Percentiles rank a stretch among this genome's conserved stretches.
These are phyloP conservation scores for Aix galericulata DNA, from an alignment of 2,113 vertebrate species.

Conservation along the genomic window DNA sequence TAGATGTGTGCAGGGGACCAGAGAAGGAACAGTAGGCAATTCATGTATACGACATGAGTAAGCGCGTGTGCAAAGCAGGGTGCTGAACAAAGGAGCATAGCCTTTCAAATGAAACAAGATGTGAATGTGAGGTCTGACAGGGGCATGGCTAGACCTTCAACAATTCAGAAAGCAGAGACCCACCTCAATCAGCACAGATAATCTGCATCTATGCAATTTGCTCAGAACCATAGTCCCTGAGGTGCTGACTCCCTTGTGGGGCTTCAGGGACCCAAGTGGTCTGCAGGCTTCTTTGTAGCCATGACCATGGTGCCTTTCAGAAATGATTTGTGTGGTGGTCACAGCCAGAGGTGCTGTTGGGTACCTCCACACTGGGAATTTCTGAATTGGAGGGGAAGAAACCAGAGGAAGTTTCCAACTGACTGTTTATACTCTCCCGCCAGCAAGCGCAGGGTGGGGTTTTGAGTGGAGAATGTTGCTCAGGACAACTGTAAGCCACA, in stretches of 20 bases:
- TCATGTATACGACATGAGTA: not conserved
- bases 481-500: constrained; percentile 48
- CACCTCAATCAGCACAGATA: not conserved
- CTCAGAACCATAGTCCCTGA: fast-evolving
- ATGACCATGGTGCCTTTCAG: not conserved
- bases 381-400: constrained; percentile 1
- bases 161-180: not conserved
- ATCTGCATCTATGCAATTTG: not conserved
- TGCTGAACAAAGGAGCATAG: not conserved
- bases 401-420: constrained; percentile 38
- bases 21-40: not conserved
- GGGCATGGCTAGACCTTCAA: not conserved
- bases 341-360: not conserved
- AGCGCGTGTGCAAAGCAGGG: fast-evolving
- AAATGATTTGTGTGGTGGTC: not conserved
- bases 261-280: not conserved
- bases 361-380: not conserved
- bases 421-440: constrained; percentile 32
- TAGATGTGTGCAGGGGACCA: not conserved
- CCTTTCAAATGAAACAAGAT: not conserved
- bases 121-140: not conserved
- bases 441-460: constrained; percentile 44
- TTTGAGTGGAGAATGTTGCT: constrained; percentile 64
- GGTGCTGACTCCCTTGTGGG: not conserved
- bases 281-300: not conserved